These are phyloP conservation scores for Brachyptera risi DNA, from an alignment of 2,888 invertebrate species.

Conservation along the genomic window DNA sequence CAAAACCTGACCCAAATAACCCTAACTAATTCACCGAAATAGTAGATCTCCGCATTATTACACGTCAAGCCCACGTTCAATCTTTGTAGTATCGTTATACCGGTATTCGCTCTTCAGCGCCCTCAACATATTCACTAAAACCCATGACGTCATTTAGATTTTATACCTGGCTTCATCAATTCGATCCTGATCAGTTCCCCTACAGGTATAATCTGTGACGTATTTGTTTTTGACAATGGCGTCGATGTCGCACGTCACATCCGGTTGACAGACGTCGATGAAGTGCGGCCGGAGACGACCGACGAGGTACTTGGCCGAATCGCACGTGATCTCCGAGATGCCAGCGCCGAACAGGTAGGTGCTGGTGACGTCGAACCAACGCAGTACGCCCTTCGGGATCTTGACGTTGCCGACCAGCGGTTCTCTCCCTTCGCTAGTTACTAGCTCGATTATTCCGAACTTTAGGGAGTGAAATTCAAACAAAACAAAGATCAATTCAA, in stretches of 20 bases:
- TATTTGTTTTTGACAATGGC: constrained; percentile 50
- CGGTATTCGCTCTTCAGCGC: too few species aligned
- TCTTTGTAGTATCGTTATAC: too few species aligned
- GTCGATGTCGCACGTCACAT: constrained; percentile 52
- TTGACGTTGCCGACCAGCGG: background rate
- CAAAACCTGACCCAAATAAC: too few species aligned
- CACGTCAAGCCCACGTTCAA: too few species aligned
- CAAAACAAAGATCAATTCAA: too few species aligned
- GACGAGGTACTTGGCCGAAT: constrained; percentile 89
- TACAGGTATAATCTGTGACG: constrained; percentile 67
- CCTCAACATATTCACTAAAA: too few species aligned
- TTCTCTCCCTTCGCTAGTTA: constrained; percentile 1
- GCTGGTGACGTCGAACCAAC: background rate
- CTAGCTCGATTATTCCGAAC: constrained; percentile 2
- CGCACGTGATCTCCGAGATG: constrained; percentile 78
- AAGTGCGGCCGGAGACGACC: constrained; percentile 94
- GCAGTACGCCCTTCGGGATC: constrained; percentile 4
- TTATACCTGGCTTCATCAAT: background rate
- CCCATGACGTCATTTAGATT: background rate
- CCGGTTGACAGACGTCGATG: constrained; percentile 79
- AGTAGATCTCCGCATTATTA: too few species aligned
- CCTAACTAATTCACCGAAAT: too few species aligned
- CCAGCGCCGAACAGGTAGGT: constrained; percentile 47
- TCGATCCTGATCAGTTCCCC: background rate
- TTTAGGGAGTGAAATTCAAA: background rate